Conservation (phyloP, 2,797 vertebrate genomes). For the Chaetophractus vellerosus region DNA sequence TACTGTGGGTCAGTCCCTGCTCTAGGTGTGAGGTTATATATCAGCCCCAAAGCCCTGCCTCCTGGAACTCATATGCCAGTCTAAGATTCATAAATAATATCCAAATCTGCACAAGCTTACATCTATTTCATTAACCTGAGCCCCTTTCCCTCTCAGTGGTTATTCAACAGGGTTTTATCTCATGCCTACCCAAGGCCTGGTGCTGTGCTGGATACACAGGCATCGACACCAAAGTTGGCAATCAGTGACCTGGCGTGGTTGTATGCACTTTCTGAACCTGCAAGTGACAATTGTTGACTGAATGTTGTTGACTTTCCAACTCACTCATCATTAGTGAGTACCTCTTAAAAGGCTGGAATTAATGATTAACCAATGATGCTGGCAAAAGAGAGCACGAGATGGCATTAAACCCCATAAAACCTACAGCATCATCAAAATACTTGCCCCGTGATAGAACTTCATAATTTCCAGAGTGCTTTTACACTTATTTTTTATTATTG, state of each 20-base stretch:
- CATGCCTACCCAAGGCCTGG: not conserved
- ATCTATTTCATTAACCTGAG: not conserved
- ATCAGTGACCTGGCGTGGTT: not conserved
- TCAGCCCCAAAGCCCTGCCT: not conserved
- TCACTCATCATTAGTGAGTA: not conserved
- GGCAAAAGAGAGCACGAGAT: not conserved
- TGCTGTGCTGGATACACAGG: not conserved
- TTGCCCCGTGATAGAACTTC: not conserved
- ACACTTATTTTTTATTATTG: not conserved
- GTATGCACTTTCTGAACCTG: not conserved
- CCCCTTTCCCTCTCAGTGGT: not conserved
- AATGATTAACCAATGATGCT: not conserved
- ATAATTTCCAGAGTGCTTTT: not conserved
- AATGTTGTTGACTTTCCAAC: not conserved
- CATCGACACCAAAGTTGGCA: not conserved
- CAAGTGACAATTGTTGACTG: not conserved
- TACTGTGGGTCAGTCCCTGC: not conserved
- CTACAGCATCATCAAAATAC: not conserved
- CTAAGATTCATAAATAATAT: not conserved
- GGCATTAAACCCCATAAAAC: not conserved
- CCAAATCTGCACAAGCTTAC: no score
- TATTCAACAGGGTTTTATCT: not conserved
- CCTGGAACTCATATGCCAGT: not conserved
- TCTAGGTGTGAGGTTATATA: not conserved
- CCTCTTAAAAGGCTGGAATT: not conserved